Conservation (phyloP, 2,888 invertebrate genomes). For the Cheilosia vulpina region DNA sequence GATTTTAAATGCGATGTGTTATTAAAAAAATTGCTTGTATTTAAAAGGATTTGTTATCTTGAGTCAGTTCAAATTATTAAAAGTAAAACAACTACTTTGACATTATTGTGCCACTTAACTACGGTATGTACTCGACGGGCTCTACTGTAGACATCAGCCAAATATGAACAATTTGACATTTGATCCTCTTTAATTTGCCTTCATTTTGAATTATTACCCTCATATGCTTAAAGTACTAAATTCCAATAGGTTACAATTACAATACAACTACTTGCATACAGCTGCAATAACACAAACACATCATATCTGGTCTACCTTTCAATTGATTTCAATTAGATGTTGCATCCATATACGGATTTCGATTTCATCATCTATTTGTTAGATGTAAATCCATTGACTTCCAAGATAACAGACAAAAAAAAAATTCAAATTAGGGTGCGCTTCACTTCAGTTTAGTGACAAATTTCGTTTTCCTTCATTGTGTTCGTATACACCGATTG, state of each 20-base stretch:
- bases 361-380: constrained; percentile 33
- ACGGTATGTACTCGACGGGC: too few species aligned
- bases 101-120: too few species aligned
- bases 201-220: neutral
- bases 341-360: constrained; percentile 5
- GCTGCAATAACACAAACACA: neutral
- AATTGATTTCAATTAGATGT: constrained; percentile 37
- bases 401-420: neutral
- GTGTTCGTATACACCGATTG: constrained; percentile 20
- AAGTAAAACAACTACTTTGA: too few species aligned
- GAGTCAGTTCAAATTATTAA: too few species aligned
- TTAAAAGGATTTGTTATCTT: too few species aligned
- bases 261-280: neutral
- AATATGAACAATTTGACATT: too few species aligned
- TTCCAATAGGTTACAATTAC: neutral
- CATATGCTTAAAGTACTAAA: neutral
- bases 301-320: constrained; percentile 12
- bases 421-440: neutral
- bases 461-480: neutral
- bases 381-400: constrained; percentile 8
- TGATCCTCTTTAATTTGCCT: neutral
- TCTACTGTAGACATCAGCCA: too few species aligned
- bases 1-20: too few species aligned
- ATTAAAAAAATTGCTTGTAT: too few species aligned
- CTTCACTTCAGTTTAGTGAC: neutral